These are phyloP conservation scores for Tinea pellionella DNA, from an alignment of 2,888 invertebrate species.

Conservation along the genomic window DNA sequence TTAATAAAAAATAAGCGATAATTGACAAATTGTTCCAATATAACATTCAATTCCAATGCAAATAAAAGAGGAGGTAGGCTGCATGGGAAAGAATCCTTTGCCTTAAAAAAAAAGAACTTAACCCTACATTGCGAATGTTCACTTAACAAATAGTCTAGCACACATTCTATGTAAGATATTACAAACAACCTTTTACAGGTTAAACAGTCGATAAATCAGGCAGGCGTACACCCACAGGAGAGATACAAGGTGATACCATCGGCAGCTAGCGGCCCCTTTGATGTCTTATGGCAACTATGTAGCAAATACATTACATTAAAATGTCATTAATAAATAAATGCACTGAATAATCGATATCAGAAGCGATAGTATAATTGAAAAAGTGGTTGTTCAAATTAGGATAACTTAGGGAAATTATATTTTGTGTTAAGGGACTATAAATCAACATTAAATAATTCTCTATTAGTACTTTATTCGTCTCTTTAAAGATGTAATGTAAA, in stretches of 20 bases:
- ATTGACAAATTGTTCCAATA: no score
- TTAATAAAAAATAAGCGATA: no score
- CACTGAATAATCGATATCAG: no score
- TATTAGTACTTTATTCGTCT: no score
- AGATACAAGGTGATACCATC: constrained; percentile 1
- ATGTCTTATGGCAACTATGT: not conserved
- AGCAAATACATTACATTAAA: not conserved
- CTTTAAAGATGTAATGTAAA: not conserved
- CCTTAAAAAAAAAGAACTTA: not conserved
- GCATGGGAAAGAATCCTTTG: no score
- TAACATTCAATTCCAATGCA: no score
- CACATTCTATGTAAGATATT: constrained; percentile 24
- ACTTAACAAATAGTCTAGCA: not conserved
- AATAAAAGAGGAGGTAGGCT: no score
- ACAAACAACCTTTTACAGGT: constrained; percentile 55
- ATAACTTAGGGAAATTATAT: no score
- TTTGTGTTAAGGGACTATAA: no score
- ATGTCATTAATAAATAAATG: not conserved
- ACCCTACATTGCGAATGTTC: not conserved
- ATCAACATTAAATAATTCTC: no score
- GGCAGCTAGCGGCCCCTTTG: constrained; percentile 4
- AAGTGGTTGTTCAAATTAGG: no score
- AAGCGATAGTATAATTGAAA: no score
- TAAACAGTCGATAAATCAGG: constrained; percentile 31
- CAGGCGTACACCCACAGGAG: constrained; percentile 6